Conservation (phyloP, 2,888 invertebrate genomes). For the Meloe dianella region DNA sequence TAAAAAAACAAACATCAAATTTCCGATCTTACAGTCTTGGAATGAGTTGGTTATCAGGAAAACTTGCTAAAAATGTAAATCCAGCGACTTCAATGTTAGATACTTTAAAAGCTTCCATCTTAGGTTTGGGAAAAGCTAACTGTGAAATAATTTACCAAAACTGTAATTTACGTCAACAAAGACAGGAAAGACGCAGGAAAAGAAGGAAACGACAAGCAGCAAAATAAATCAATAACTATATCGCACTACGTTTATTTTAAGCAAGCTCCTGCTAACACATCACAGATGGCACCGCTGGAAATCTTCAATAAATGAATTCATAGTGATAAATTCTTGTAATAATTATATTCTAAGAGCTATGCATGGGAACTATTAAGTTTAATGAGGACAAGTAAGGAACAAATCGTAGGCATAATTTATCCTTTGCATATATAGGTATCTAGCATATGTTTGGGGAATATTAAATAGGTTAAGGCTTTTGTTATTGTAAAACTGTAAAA, state of each 20-base stretch:
- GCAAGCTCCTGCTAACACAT: background rate
- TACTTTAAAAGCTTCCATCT: slow-evolving; percentile 69
- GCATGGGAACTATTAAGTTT: background rate
- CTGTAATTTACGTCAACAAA: slow-evolving; percentile 61
- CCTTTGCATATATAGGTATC: background rate
- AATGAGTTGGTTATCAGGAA: slow-evolving; percentile 76
- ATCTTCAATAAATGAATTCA: background rate
- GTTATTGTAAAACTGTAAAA: background rate
- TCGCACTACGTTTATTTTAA: background rate
- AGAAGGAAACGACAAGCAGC: slow-evolving; percentile 38
- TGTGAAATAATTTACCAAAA: slow-evolving; percentile 67
- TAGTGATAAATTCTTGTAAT: background rate
- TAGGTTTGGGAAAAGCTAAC: slow-evolving; percentile 73
- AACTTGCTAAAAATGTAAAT: slow-evolving; percentile 54
- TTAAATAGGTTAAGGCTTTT: background rate
- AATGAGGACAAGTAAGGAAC: background rate
- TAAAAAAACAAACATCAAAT: background rate
- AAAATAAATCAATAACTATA: background rate
- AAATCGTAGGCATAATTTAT: background rate
- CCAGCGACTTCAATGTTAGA: slow-evolving; percentile 63
- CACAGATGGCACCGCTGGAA: background rate
- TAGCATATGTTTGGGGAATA: background rate
- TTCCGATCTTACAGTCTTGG: slow-evolving; percentile 66
- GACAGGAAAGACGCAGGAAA: slow-evolving; percentile 52
- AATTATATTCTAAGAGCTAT: slow-evolving; percentile 4